Base-by-base conservation (phyloP, 2,797 vertebrate genomes). In the Chaetophractus vellerosus region DNA sequence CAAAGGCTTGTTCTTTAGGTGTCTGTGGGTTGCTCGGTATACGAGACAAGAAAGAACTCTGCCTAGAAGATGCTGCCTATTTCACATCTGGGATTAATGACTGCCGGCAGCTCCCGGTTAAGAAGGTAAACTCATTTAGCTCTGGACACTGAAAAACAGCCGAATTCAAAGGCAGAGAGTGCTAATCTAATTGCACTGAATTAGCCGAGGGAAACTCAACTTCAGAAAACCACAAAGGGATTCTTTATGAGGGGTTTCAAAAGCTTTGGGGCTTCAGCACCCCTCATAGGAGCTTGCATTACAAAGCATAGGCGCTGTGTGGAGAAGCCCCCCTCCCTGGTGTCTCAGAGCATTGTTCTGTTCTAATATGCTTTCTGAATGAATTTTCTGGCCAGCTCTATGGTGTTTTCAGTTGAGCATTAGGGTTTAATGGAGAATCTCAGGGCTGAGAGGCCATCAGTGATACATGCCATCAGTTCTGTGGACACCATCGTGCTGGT, bases 81-180 rank as follows among this genome's bases (percentile, higher is more conserved):
- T 96, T 97, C 93, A 52, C 19, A 14, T 88, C 87, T 78, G 26
- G 91, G 89, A 93, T 96, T 96, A 97, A 96, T 63, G 79, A 88
- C 89, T 76, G 66, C 52, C 75, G 15, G 84, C 96, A 76, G 86
- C 85, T 96, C 0, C 0, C 72, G 2, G 41, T 95, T 95, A 95
- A 85, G 59, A 94, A 2, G 81, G 96, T 92, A 90, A 98, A 97
- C 88, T 98, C 96, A 97, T 97, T 98, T 97, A 96, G 97, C 91
- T 89, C 66, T 3, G 14, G 86, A 93, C 72, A 24, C 92, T 96
- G 96, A 96, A 96, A 97, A 97, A 97, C 71, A 91, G 90, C 81
- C 36, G 21, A 74, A 96, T 98, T 98, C 82, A 96, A 96, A 95
- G 79, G 33, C 45, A 83, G 91, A 55, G 86, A 94, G 94, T 81